Percentiles rank a stretch among this genome's conserved stretches.
Conservation (phyloP, 2,113 vertebrate genomes). For the Sakesphorus luctuosus region DNA sequence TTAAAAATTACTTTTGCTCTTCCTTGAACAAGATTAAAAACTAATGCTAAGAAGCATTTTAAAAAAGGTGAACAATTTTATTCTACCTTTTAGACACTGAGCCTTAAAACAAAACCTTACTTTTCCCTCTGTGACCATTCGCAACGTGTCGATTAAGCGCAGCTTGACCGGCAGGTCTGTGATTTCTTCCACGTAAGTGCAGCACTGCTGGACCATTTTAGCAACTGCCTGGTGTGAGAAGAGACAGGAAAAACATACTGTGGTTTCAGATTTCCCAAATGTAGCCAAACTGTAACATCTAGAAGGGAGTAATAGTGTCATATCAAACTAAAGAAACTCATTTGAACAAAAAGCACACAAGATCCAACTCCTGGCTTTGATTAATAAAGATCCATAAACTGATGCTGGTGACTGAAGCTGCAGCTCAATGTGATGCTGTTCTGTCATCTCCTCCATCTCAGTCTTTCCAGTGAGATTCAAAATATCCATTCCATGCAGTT, state of each 20-base stretch:
- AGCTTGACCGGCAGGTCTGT: slow-evolving; percentile 93
- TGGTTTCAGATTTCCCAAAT: neutral
- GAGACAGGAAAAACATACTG: neutral
- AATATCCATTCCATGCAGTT: neutral
- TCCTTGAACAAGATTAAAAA: neutral
- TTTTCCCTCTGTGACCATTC: slow-evolving; percentile 98
- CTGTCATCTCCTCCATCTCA: neutral
- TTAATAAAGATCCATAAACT: neutral
- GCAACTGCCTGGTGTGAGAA: slow-evolving; percentile 88
- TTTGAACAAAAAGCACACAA: neutral
- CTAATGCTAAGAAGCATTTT: neutral
- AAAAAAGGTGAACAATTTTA: slow-evolving; percentile 4
- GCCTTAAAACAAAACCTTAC: slow-evolving; percentile 74
- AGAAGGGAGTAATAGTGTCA: neutral
- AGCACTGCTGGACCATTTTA: slow-evolving; percentile 99
- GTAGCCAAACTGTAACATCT: neutral
- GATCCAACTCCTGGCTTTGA: neutral
- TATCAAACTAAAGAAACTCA: neutral
- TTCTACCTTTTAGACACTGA: slow-evolving; percentile 10
- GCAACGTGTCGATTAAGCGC: slow-evolving; percentile 93
- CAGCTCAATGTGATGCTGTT: neutral
- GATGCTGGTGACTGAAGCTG: neutral
- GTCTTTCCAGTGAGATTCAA: neutral
- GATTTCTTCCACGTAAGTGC: slow-evolving; percentile 90
- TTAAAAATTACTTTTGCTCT: neutral